Evolutionary conservation across 1,140 invertebrate species (phyloP).

Genomic region (Bombus ignitus): DNA sequence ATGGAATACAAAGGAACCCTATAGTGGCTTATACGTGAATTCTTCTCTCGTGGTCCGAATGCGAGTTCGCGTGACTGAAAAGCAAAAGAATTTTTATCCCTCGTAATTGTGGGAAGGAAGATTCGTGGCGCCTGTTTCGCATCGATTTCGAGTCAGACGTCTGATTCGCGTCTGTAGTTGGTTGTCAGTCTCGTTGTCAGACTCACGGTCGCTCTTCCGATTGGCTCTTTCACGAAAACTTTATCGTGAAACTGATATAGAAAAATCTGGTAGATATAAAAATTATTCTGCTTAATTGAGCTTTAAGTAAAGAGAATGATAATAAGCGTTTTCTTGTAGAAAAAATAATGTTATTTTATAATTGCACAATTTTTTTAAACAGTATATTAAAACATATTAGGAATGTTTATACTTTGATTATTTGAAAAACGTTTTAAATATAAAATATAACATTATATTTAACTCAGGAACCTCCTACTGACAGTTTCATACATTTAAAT

Average conservation of each 20-base stretch:
- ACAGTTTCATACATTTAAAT: too few species aligned
- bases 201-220: not conserved
- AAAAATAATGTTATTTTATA: not conserved
- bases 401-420: not conserved
- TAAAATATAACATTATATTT: too few species aligned
- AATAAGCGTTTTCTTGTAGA: not conserved
- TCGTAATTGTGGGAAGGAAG: slow-evolving; percentile 68
- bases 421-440: not conserved
- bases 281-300: not conserved
- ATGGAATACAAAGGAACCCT: not conserved
- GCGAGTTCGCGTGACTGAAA: slow-evolving; percentile 65
- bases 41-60: slow-evolving; percentile 60
- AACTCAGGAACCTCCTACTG: not conserved
- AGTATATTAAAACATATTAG: not conserved
- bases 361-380: not conserved
- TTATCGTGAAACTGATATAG: not conserved
- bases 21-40: slow-evolving; percentile 56
- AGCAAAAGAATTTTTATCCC: slow-evolving; percentile 67
- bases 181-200: slow-evolving; percentile 52
- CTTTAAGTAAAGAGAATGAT: not conserved
- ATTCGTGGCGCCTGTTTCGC: slow-evolving; percentile 67
- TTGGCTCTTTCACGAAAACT: not conserved
- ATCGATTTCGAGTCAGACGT: slow-evolving; percentile 63
- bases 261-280: not conserved
- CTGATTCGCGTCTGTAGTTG: slow-evolving; percentile 61